Evolutionary conservation across 2,888 invertebrate genomes (phyloP), one percentile per base, ranked within the genome.

Genomic region (Hydropsyche betteni): DNA sequence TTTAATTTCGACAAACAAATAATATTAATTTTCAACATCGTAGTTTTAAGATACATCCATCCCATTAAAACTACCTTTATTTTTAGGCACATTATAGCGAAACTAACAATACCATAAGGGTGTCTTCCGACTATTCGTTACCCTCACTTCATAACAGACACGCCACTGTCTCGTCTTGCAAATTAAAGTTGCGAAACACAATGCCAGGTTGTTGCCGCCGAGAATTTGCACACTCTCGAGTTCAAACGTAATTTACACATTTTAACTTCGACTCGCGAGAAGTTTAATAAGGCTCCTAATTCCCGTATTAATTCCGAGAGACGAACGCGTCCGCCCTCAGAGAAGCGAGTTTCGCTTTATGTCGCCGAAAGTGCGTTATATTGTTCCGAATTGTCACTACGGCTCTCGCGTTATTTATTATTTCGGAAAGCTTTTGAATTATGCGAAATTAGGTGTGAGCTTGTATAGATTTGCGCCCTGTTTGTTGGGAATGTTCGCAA

Each of bases 181-280:
- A 58, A 64, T 64, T 64, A 64, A 64, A 64, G 64, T 64, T 64
- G 34, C 64, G 64, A 36, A 12, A 34, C 36, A 34, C 34, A 24
- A 34, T 12, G 58, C 24, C 58, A 58, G 14, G 64, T 64, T 55
- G 44, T 44, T 64, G 64, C 64, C 14, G n/a, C 16, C 36, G 64
- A 8, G 64, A 64, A 64, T 64, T 64, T 55, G 44, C 75, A 70
- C 75, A 70, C 70, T 55, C 50, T 6, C 44, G 38, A 69, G 69
- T 69, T 69, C 70, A 70, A 70, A 75, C 68, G 69, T 69, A 75
- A 75, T 75, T 75, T 75, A 75, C 75, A 75, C 75, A 75, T 69
- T 75, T 75, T 69, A 70, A 55, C 69, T 75, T 69, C 24, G 69
- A 52, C 53, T 51, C 69, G 53, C 69, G 52, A 52, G 36, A 75